Evolutionary conservation across 2,113 vertebrate species (phyloP).

Genomic region (Eulacestoma nigropectus): DNA sequence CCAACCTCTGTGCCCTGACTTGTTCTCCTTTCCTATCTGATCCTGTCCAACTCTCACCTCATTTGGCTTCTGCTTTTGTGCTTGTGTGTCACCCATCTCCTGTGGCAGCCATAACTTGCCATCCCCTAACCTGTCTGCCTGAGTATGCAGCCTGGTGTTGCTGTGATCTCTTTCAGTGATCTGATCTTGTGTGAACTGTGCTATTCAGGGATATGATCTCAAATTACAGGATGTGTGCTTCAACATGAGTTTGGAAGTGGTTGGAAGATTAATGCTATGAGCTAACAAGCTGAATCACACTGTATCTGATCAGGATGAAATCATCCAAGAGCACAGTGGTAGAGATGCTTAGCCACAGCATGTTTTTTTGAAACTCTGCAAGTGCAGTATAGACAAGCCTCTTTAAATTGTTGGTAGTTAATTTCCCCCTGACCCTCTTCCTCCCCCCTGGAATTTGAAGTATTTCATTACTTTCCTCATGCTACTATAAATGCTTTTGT

Average conservation of each 20-base stretch:
- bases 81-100: background rate
- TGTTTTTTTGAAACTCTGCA: background rate
- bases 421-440: background rate
- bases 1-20: background rate
- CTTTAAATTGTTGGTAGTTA: background rate
- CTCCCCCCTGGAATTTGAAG: background rate
- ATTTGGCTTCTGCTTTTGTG: background rate
- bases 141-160: slow-evolving; percentile 8
- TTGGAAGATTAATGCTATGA: background rate
- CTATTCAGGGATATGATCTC: background rate
- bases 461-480: background rate
- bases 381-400: background rate
- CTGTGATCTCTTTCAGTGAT: background rate
- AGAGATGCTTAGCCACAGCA: slow-evolving; percentile 16
- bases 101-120: background rate
- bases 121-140: background rate
- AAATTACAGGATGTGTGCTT: background rate
- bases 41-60: background rate
- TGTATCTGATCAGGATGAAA: slow-evolving; percentile 4
- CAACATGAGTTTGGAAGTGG: background rate
- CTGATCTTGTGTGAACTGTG: background rate
- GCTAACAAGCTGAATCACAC: slow-evolving; percentile 21
- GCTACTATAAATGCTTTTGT: background rate
- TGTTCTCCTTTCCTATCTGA: background rate
- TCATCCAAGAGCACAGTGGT: background rate